These are phyloP conservation scores for Crypturellus undulatus DNA, from an alignment of 2,113 vertebrate species.

Conservation along the genomic window DNA sequence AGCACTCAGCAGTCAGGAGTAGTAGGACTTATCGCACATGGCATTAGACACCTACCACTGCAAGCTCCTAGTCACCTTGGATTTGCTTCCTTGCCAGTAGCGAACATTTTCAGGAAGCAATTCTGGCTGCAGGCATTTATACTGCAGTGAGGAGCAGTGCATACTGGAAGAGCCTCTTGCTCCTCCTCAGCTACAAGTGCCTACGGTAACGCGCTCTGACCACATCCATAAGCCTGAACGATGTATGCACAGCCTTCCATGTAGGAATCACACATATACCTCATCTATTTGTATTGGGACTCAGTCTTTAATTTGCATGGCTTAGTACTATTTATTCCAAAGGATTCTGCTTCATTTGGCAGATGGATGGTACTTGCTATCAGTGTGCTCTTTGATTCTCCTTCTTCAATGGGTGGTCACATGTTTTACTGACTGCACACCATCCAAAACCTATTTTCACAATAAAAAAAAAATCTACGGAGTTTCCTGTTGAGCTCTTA, in stretches of 20 bases:
- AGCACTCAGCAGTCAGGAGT: slow-evolving; percentile 30
- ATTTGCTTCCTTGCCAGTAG: slow-evolving; percentile 47
- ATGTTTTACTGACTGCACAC: slow-evolving; percentile 13
- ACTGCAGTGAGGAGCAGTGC: neutral
- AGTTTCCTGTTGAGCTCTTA: slow-evolving; percentile 1
- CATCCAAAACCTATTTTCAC: neutral
- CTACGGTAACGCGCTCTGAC: slow-evolving; percentile 6
- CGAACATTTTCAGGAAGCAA: slow-evolving; percentile 54
- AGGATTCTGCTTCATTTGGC: neutral
- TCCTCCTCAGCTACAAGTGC: neutral
- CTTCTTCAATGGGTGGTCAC: slow-evolving; percentile 23
- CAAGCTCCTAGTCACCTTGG: slow-evolving; percentile 45
- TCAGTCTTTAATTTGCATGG: neutral
- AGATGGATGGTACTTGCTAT: neutral
- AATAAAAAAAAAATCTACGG: neutral
- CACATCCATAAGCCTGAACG: neutral
- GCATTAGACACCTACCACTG: slow-evolving; percentile 33
- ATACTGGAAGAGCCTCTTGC: neutral
- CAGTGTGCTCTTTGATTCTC: slow-evolving; percentile 21
- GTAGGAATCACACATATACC: neutral
- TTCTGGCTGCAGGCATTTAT: neutral
- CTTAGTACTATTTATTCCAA: neutral
- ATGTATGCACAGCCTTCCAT: neutral
- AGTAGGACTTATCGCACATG: slow-evolving; percentile 45
- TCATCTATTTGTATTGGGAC: neutral